These are phyloP conservation scores for Cetonia aurata DNA, from an alignment of 2,888 invertebrate genomes.

Conservation along the genomic window DNA sequence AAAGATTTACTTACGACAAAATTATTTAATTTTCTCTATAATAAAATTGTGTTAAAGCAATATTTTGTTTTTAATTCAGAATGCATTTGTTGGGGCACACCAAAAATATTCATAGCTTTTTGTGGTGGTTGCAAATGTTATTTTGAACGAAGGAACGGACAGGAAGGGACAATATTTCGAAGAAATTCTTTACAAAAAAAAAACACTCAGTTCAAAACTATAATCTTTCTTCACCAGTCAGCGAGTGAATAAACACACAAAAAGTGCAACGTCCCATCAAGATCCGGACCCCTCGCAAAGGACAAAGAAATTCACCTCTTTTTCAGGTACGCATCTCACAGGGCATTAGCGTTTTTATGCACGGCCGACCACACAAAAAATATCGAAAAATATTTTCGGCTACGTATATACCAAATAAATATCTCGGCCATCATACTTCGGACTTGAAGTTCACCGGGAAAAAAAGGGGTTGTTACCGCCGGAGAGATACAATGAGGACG, in stretches of 20 bases:
- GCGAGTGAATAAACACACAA: conserved; percentile 10
- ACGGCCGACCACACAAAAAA: conserved; percentile 18
- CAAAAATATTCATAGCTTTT: too few relatives aligned
- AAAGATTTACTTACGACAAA: too few relatives aligned
- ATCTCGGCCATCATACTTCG: neutral
- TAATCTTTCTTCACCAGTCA: too few relatives aligned
- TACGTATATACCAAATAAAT: conserved; percentile 26
- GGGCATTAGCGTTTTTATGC: conserved; percentile 28
- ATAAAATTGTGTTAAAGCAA: too few relatives aligned
- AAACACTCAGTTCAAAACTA: too few relatives aligned
- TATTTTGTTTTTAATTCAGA: too few relatives aligned
- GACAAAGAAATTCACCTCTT: conserved; percentile 7
- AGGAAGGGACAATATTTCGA: too few relatives aligned
- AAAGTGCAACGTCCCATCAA: conserved; percentile 33
- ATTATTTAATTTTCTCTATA: too few relatives aligned
- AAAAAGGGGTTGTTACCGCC: conserved; percentile 34
- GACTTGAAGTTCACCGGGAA: neutral
- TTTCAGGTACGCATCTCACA: conserved; percentile 27
- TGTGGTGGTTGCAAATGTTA: too few relatives aligned
- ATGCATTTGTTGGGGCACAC: too few relatives aligned
- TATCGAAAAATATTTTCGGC: conserved; percentile 14
- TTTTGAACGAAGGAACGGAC: too few relatives aligned
- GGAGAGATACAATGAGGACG: conserved; percentile 23
- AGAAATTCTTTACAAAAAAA: too few relatives aligned
- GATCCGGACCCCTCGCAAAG: conserved; percentile 1